Evolutionary conservation across 2,113 vertebrate species (phyloP), one percentile per base, ranked within the genome.

Genomic region (Formicarius rufipectus): DNA sequence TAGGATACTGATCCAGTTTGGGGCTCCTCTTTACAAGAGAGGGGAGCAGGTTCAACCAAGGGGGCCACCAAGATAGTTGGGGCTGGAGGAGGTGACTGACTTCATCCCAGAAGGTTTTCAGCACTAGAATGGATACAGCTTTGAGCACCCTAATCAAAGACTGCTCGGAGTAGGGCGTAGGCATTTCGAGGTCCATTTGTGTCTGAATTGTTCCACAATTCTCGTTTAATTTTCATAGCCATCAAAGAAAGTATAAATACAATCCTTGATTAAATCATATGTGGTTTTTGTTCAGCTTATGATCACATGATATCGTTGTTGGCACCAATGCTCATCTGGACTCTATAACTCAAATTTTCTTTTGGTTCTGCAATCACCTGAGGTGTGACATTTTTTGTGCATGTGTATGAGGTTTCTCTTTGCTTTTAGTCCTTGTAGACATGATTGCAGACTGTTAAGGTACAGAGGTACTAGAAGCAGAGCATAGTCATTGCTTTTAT

Each of bases 271-370:
- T 55, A 76, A 76, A 45, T 73, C 25, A 31, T n/a, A 22, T 1
- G 0, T 47, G 4, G 3, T 40, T 90, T 75, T 71, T 52, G 5
- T 75, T 66, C 40, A 4, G 9, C 28, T 66, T 72, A 28, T 3
- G 20, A 25, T 60, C 23, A 5, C 0, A 1, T 22, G 12, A 7
- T 45, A 27, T 2, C 1, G 1, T 44, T 80, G 14, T 39, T 63
- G 81, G 19, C 24, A 59, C 8, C 74, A 27, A 33, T 0, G 0
- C 27, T 62, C 6, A 35, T 58, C 50, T 47, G 71, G 42, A 50
- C 21, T 78, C 17, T 39, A 28, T 53, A 68, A 64, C 23, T 90
- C 42, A 50, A 3, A 47, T 63, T 91, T 33, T 79, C 30, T 71
- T 81, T 30, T 44, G 22, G 16, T 62, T 81, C 69, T 82, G 15